phyloP scores from a whole-genome alignment of 2,113 vertebrate genomes.

The Microcebus lehilahytsara region DNA sequence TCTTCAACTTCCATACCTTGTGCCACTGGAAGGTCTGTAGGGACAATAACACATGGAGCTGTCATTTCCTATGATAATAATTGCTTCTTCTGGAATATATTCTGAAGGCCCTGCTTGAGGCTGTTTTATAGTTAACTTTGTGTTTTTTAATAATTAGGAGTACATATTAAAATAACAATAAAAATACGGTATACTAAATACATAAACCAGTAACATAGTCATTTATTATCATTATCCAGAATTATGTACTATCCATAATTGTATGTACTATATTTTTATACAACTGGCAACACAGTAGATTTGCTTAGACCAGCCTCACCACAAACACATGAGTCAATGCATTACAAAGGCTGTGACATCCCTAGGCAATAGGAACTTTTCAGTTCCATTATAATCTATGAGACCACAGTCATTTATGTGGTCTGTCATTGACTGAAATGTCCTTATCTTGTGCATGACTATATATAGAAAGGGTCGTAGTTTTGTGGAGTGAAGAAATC shows the following conservation, averaged over 20 bases:
- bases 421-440: not conserved
- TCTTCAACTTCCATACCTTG: not conserved
- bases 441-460: not conserved
- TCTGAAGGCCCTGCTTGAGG: not conserved
- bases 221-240: not conserved
- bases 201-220: not conserved
- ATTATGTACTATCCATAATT: not conserved
- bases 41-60: not conserved
- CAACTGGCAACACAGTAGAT: not conserved
- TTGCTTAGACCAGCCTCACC: not conserved
- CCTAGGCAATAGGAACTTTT: not conserved
- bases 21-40: not conserved
- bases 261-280: not conserved
- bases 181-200: not conserved
- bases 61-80: not conserved
- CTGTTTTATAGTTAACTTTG: not conserved
- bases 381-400: not conserved
- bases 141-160: too few relatives aligned
- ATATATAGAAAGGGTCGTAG: not conserved
- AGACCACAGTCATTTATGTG: not conserved
- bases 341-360: not conserved
- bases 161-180: not conserved
- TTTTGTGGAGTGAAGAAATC: not conserved
- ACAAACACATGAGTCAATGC: not conserved
- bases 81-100: not conserved